Evolutionary conservation across 2,113 vertebrate genomes (phyloP).

Genomic region (Eubucco bourcierii): DNA sequence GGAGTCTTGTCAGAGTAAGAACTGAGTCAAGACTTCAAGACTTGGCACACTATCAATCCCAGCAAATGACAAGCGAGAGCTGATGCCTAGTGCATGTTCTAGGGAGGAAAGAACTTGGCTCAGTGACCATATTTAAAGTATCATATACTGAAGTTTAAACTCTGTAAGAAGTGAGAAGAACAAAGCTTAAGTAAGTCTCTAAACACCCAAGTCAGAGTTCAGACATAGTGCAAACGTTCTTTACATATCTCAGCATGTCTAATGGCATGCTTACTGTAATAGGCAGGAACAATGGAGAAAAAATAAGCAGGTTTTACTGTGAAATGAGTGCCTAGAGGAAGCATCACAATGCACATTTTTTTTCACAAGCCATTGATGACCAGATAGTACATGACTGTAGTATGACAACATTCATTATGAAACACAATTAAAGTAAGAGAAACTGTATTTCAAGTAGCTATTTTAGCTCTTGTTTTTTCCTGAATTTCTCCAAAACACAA

Average conservation of each 20-base stretch:
- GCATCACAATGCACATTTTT: not conserved
- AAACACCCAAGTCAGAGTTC: slow-evolving; percentile 54
- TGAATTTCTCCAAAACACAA: not conserved
- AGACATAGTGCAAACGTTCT: slow-evolving; percentile 50
- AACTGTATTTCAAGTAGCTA: not conserved
- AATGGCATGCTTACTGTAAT: not conserved
- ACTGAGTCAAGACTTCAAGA: slow-evolving; percentile 60
- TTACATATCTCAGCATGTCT: slow-evolving; percentile 26
- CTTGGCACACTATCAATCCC: slow-evolving; percentile 68
- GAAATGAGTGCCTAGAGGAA: not conserved
- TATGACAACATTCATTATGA: not conserved
- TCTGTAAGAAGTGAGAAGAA: slow-evolving; percentile 62
- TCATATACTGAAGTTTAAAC: slow-evolving; percentile 45
- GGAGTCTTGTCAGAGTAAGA: slow-evolving; percentile 46
- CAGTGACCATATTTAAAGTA: slow-evolving; percentile 57
- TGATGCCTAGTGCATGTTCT: slow-evolving; percentile 73
- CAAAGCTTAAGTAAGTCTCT: slow-evolving; percentile 54
- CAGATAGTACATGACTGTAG: not conserved
- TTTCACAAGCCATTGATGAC: not conserved
- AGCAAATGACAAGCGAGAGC: slow-evolving; percentile 55
- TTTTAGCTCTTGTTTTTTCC: not conserved
- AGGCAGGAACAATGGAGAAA: not conserved
- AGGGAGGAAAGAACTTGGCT: slow-evolving; percentile 73
- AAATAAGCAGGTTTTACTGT: not conserved
- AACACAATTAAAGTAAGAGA: not conserved